Evolutionary conservation across 2,888 invertebrate species (phyloP), one percentile per base, ranked within the genome.

Genomic region (Yponomeuta plumbellus): DNA sequence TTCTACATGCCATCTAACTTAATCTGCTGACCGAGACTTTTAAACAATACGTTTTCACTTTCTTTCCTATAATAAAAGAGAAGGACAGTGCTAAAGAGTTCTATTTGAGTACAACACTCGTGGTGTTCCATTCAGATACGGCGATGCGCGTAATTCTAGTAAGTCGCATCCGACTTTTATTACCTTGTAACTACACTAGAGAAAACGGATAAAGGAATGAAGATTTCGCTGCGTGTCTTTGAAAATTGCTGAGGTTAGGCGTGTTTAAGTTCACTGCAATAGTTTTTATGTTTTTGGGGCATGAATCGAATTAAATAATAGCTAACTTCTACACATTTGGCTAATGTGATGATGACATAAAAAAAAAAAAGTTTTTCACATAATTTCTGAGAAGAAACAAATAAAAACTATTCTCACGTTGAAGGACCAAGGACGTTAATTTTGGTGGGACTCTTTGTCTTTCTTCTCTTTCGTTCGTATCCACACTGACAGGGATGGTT

Each of bases 141-240:
- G 44, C 44, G 6, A 52, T 17, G 44, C 44, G 44, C 44, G 44
- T 52, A 52, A 52, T 52, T 13, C 44, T 52, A 17, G 44, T 52
- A 52, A 52, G 44, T 52, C 44, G 44, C 44, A 13, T 52, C 44
- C 44, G 44, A 52, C 44, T 52, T 52, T 52, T 52, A 52, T 52
- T 52, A 52, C 44, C 44, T 52, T 52, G 44, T 52, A 52, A 52
- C 44, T 52, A 52, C 44, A 52, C 44, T 52, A 52, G 44, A 52
- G 44, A 52, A 52, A 52, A 52, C 44, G 44, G 17, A 13, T 52
- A 52, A 52, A 52, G 44, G 44, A 52, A 52, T 52, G 44, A 52
- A 52, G 44, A 52, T 52, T 52, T 13, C 17, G 17, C 44, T 52
- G 44, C 1, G 44, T 52, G 17, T 52, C 44, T 13, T 52, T 13